phyloP scores from a whole-genome alignment of 2,113 vertebrate genomes.

The Cynopterus brachyotis region DNA sequence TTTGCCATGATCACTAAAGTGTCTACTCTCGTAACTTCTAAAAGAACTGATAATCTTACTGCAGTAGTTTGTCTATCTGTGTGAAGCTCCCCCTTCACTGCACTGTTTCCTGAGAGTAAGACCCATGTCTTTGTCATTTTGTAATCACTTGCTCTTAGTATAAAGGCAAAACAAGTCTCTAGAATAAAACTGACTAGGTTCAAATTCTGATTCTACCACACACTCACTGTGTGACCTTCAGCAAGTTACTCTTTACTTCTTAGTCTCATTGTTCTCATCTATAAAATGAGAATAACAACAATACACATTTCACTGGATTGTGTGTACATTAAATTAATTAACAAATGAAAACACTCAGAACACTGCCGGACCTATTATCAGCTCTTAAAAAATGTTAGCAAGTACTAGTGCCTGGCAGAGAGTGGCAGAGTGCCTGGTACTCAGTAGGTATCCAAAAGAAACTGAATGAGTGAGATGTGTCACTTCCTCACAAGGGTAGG shows the following conservation, averaged over 20 bases:
- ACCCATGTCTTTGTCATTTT: neutral
- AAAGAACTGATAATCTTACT: neutral
- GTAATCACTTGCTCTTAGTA: neutral
- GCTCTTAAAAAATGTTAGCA: neutral
- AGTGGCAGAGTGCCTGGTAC: neutral
- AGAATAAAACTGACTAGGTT: neutral
- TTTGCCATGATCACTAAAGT: neutral
- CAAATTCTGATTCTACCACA: neutral
- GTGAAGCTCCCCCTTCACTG: neutral
- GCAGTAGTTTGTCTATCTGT: neutral
- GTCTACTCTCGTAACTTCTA: neutral
- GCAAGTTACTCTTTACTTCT: neutral
- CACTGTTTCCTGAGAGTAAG: neutral
- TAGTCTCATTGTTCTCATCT: neutral
- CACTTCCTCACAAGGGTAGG: neutral
- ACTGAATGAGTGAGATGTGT: neutral
- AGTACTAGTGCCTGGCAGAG: neutral
- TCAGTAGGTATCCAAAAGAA: neutral
- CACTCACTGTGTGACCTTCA: neutral
- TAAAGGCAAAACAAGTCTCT: neutral
- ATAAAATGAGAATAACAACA: neutral
- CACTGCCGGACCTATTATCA: neutral
- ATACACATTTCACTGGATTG: neutral
- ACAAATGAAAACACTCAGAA: neutral
- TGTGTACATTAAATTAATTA: neutral